Evolutionary conservation across 2,888 invertebrate species (phyloP).

Genomic region (Myopa testacea): DNA sequence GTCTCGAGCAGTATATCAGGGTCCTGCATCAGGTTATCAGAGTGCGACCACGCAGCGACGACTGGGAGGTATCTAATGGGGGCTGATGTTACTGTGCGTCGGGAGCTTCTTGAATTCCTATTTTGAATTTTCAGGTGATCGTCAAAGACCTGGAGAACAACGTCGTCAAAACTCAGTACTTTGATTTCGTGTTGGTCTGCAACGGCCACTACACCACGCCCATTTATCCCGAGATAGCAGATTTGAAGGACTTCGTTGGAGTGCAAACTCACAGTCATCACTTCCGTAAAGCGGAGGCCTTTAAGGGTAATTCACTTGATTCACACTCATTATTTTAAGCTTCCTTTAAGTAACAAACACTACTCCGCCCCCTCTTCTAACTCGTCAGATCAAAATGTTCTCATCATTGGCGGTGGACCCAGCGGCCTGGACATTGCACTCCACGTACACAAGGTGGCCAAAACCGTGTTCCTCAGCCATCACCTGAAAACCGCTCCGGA

Average conservation of each 20-base stretch:
- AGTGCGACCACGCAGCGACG: slow-evolving; percentile 70
- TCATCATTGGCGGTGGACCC: slow-evolving; percentile 88
- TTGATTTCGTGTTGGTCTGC: slow-evolving; percentile 85
- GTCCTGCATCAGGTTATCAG: slow-evolving; percentile 72
- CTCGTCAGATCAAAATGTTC: slow-evolving; percentile 72
- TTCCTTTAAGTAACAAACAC: too few relatives aligned
- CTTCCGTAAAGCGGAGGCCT: slow-evolving; percentile 81
- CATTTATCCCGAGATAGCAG: slow-evolving; percentile 77
- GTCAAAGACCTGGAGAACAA: slow-evolving; percentile 58
- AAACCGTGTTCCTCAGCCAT: slow-evolving; percentile 76
- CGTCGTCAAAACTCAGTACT: slow-evolving; percentile 71
- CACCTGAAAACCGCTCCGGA: slow-evolving; percentile 70
- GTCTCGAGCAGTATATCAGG: slow-evolving; percentile 75
- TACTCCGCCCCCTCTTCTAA: not conserved
- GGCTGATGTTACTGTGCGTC: not conserved
- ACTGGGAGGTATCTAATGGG: slow-evolving; percentile 73
- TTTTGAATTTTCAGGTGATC: slow-evolving; percentile 54
- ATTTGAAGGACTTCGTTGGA: slow-evolving; percentile 75
- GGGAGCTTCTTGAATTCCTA: not conserved
- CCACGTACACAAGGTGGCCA: slow-evolving; percentile 74
- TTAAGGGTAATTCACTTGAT: slow-evolving; percentile 65
- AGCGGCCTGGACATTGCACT: slow-evolving; percentile 84
- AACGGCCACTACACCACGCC: slow-evolving; percentile 90
- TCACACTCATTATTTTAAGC: not conserved
- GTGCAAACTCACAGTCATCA: slow-evolving; percentile 81